These are phyloP conservation scores for Holacanthella duospinosa DNA, from an alignment of 2,888 invertebrate species.

Conservation along the genomic window DNA sequence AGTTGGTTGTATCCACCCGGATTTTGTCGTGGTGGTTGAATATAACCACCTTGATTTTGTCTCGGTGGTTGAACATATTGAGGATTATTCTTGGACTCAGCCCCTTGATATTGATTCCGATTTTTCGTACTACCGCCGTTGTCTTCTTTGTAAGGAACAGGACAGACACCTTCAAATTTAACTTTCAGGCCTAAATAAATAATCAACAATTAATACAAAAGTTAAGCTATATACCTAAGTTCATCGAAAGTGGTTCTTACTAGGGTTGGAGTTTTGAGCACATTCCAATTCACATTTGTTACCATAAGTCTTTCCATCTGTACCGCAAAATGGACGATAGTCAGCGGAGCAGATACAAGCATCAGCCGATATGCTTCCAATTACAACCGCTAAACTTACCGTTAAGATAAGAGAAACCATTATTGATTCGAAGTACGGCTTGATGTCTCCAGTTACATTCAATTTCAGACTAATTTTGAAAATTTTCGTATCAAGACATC, in stretches of 20 bases:
- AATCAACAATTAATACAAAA: background rate
- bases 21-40: background rate
- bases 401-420: background rate
- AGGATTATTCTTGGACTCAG: background rate
- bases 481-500: no score
- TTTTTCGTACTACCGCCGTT: background rate
- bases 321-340: conserved; percentile 12
- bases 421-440: no score
- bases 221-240: background rate
- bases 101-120: background rate
- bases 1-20: background rate
- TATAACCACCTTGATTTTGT: background rate
- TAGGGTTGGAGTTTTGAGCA: background rate
- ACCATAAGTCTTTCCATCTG: conserved; percentile 10
- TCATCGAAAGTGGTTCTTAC: background rate
- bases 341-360: background rate
- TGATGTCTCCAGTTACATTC: no score
- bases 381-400: background rate
- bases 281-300: conserved; percentile 11
- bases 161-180: conserved; percentile 13
- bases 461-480: no score
- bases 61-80: background rate
- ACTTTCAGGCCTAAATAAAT: conserved; percentile 3
- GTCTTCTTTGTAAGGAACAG: conserved; percentile 3
- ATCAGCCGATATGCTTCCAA: background rate